These are phyloP conservation scores for Pygmarrhopalites habei DNA, from an alignment of 1,140 invertebrate genomes.

Conservation along the genomic window DNA sequence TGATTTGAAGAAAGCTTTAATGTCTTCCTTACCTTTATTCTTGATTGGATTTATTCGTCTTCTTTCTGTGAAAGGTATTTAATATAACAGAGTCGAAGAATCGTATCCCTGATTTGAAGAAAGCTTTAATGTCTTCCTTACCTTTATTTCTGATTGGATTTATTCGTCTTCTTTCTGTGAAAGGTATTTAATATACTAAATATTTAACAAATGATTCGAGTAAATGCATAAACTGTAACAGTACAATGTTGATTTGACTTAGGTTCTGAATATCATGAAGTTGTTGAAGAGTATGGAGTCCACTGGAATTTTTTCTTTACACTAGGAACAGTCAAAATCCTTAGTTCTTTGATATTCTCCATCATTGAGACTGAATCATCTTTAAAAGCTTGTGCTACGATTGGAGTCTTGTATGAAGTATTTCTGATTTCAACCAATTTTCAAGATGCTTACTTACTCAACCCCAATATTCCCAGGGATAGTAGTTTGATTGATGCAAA, in stretches of 20 bases:
- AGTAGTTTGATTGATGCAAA: conserved; percentile 68
- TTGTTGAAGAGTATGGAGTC: conserved; percentile 83
- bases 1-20: conserved; percentile 36
- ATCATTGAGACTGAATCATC: conserved; percentile 47
- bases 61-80: conserved; percentile 45
- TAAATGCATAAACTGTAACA: no score
- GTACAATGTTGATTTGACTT: conserved; percentile 53
- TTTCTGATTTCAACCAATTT: conserved; percentile 47
- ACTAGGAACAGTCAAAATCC: conserved; percentile 70
- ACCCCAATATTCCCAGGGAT: conserved; percentile 46
- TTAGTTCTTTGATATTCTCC: conserved; percentile 54
- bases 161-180: conserved; percentile 50
- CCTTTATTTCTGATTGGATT: conserved; percentile 65
- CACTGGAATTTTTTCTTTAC: conserved; percentile 98
- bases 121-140: conserved; percentile 39
- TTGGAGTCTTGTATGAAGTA: conserved; percentile 63
- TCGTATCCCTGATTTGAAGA: conserved; percentile 27
- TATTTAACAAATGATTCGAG: no score
- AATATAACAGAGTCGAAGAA: conserved; percentile 49
- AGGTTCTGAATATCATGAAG: conserved; percentile 69
- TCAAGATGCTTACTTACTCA: conserved; percentile 60
- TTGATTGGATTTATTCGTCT: conserved; percentile 62
- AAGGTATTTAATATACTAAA: no score
- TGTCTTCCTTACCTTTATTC: conserved; percentile 50
- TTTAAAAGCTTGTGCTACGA: conserved; percentile 48